phyloP scores from a whole-genome alignment of 2,797 vertebrate genomes.

The Onychomys arenicola region DNA sequence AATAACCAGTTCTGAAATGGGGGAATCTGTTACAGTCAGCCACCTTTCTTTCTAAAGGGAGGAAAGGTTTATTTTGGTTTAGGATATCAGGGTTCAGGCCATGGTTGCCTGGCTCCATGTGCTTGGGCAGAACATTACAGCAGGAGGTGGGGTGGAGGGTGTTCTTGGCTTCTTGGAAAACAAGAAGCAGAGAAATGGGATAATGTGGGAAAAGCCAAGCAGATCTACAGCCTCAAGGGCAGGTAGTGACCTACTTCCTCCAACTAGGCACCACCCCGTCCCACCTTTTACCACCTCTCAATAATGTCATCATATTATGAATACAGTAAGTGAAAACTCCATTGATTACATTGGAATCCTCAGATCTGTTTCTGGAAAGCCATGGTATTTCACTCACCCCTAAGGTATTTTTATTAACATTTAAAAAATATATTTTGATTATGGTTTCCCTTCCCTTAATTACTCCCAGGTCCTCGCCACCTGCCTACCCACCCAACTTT shows the following conservation, averaged over 20 bases:
- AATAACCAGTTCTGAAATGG: constrained; percentile 17
- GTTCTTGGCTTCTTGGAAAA: background rate
- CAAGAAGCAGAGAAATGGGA: background rate
- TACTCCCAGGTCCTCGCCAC: background rate
- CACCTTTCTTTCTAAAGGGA: background rate
- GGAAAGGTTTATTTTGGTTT: background rate
- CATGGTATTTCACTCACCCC: background rate
- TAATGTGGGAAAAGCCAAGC: background rate
- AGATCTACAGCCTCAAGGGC: background rate
- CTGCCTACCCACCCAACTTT: background rate
- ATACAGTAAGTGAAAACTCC: background rate
- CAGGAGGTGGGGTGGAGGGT: background rate
- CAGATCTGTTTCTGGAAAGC: background rate
- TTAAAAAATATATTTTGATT: background rate
- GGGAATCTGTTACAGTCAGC: background rate
- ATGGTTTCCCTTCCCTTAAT: background rate
- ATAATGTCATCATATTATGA: background rate
- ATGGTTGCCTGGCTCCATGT: background rate
- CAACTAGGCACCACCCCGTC: background rate
- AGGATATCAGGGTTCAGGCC: background rate
- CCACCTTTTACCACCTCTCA: background rate
- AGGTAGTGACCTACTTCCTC: background rate
- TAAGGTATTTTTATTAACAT: background rate
- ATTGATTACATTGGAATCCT: background rate
- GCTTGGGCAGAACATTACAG: background rate